Base-by-base conservation (phyloP, 1,140 invertebrate species). In the Zaprionus ghesquierei region DNA sequence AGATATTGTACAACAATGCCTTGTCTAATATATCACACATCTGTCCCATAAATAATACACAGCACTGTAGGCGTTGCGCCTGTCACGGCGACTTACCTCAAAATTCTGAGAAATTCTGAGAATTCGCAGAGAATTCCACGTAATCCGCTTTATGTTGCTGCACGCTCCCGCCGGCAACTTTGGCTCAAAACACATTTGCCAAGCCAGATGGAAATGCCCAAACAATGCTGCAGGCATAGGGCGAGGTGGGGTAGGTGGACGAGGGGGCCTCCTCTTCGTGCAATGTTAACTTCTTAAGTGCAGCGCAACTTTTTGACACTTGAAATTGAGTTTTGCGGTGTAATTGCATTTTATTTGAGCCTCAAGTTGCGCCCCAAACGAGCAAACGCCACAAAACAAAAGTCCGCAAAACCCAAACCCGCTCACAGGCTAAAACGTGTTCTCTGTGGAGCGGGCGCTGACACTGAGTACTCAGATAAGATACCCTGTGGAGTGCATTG, bases 301-400 rank as follows among this genome's bases (percentile, higher is more conserved):
- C 84, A 87, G 78, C 58, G 71, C 73, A 87, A 89, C 76, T 87
- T 87, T 86, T 84, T 87, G 84, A 89, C 84, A 87, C 84, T 87
- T 87, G 76, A 75, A 87, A 87, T 87, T 87, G 84, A 87, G 84
- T 89, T 87, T 89, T 89, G 84, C 60, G 84, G 84, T 89, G 84
- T 87, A 89, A 87, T 89, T 87, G 85, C 79, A 87, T 84, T 87
- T 89, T 82, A 87, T 87, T 87, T 87, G 82, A 69, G 70, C 70
- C 25, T 41, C 64, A 73, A 73, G 38, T 69, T 69, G 44, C 4
- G 15, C 38, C 62, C 38, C 51, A 27, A 53, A 60, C 62, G 56
- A 75, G 63, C 53, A 64, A 41, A 41, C 13, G 12, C 49, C 20
- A n/a, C 41, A 65, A 76, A 80, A 75, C 77, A 71, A 80, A 70